A percentile compares a stretch with the other conserved stretches of the same genome.
Conservation (phyloP, 2,888 invertebrate genomes). For the Luffia ferchaultella region DNA sequence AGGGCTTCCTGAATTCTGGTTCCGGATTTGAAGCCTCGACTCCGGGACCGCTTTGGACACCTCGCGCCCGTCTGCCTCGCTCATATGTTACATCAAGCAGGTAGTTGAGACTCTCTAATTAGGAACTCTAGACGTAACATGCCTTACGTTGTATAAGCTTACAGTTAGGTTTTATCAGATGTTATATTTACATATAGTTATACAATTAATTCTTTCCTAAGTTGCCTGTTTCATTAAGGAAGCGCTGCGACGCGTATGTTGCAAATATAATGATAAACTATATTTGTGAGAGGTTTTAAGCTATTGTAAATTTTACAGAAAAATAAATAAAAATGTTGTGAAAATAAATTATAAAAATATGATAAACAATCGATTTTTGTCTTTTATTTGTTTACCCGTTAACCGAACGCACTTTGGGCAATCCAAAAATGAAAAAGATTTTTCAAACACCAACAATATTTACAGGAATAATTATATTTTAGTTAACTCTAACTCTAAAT, state of each 20-base stretch:
- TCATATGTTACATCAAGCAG: conserved; percentile 52
- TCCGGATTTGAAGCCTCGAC: too few relatives aligned
- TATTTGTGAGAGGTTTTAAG: conserved; percentile 65
- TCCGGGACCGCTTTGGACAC: too few relatives aligned
- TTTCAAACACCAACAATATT: too few relatives aligned
- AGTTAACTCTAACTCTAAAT: too few relatives aligned
- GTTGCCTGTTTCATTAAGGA: conserved; percentile 44
- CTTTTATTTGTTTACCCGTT: conserved; percentile 28
- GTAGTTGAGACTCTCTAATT: conserved; percentile 49
- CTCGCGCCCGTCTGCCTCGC: conserved; percentile 31
- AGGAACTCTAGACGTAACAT: conserved; percentile 41
- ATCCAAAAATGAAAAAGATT: too few relatives aligned
- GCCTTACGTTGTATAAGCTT: conserved; percentile 49
- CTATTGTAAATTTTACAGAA: conserved; percentile 67
- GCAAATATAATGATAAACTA: conserved; percentile 33
- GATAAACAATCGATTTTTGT: conserved; percentile 49
- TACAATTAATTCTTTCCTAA: conserved; percentile 23
- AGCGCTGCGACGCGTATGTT: conserved; percentile 36
- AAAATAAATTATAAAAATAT: conserved; percentile 65
- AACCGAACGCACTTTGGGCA: too few relatives aligned
- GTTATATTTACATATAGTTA: conserved; percentile 10
- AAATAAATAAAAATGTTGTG: conserved; percentile 63
- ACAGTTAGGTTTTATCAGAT: conserved; percentile 30
- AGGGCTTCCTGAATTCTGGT: too few relatives aligned
- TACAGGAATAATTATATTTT: too few relatives aligned